Base-by-base conservation (phyloP, 2,797 vertebrate species). In the Pangasius sanitwongsei region DNA sequence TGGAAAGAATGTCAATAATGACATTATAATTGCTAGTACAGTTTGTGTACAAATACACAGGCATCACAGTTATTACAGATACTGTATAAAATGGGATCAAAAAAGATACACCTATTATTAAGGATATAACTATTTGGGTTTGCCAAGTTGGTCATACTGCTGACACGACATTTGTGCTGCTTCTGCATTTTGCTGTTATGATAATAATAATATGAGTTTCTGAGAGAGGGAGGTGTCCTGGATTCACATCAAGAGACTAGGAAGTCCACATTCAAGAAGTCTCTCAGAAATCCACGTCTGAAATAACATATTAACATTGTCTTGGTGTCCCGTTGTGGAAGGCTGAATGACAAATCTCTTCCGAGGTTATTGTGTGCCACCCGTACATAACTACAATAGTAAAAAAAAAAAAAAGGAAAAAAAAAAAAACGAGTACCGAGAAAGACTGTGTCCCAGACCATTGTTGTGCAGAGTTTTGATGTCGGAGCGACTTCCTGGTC, bases 381-480 rank as follows among this genome's bases (percentile, higher is more conserved):
- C 55, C 88, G 69, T 89, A 53, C 81, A 53, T 89, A 72, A 85
- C 65, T 59, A 78, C 83, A 88, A 89, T 89, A 88, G 92, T 91
- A 11, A 2, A 55, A 91, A 89, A 92, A 91, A 87, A 93, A 90
- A 91, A 90, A 89, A 91, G 88, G 15, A 2, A 31, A 86, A 91
- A 89, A 86, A 57, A 92, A 91, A 87, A 93, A 91, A 92, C 91
- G 88, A 91, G 89, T 92, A 92, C 91, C 72, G 92, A 88, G 92
- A 92, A 92, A 89, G 93, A 92, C 93, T 91, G 34, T 88, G 91
- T 92, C 93, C 91, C 88, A 89, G 92, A 91, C 94, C 92, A 93
- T 95, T 96, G 95, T 96, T 95, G 94, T 92, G 91, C 12, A 80
- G 89, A 91, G 91, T 61, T 96, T 96, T 96, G 96, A 96, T 95